Percentiles rank a stretch among this genome's conserved stretches.
Conservation (phyloP, 2,797 vertebrate genomes). For the Xiphophorus birchmanni region DNA sequence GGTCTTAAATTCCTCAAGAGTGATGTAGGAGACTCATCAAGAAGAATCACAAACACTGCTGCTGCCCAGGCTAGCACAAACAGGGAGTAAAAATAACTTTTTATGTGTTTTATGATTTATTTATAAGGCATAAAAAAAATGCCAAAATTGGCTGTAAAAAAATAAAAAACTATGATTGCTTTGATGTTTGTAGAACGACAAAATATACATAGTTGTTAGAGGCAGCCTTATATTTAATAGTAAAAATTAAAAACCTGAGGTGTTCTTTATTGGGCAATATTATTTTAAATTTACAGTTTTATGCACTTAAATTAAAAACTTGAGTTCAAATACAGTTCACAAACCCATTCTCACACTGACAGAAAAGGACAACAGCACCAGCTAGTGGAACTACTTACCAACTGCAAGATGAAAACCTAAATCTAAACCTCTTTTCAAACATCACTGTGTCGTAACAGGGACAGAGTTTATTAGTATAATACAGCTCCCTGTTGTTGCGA, state of each 20-base stretch:
- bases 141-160: not conserved
- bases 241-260: not conserved
- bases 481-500: not conserved
- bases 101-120: not conserved
- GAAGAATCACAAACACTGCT: not conserved
- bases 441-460: not conserved
- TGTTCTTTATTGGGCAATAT: not conserved
- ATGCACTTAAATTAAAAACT: not conserved
- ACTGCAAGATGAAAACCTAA: conserved; percentile 8
- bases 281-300: not conserved
- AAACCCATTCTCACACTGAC: not conserved
- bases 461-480: not conserved
- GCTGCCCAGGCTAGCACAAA: not conserved
- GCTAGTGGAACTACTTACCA: conserved; percentile 49
- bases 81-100: not conserved
- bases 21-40: not conserved
- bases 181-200: not conserved
- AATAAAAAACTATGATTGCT: not conserved
- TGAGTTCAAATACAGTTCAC: not conserved
- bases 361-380: conserved; percentile 43
- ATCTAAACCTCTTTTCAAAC: not conserved
- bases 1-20: not conserved
- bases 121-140: not conserved
- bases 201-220: not conserved
- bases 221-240: not conserved